These are phyloP conservation scores for Eriocheir sinensis DNA, from an alignment of 1,140 invertebrate genomes.

Conservation along the genomic window DNA sequence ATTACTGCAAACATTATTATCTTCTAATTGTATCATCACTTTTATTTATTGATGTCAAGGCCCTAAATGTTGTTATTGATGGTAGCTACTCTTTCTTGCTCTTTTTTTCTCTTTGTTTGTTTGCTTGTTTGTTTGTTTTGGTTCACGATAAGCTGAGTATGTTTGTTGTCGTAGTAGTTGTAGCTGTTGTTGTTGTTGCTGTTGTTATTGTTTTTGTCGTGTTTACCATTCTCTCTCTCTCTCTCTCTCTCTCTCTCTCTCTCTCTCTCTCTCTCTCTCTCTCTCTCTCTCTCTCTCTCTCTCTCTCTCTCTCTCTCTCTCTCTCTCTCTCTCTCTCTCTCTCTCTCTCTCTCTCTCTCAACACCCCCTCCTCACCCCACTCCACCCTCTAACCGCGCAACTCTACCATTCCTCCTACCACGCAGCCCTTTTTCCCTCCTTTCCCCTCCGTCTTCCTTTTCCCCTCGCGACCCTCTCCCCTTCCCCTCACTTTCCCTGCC, in stretches of 20 bases:
- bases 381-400: not conserved
- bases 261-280: not conserved
- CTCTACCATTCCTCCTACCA: not conserved
- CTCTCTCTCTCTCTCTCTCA: conserved; percentile 4
- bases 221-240: not conserved
- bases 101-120: too few relatives aligned
- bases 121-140: too few relatives aligned
- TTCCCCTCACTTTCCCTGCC: not conserved
- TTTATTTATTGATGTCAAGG: too few relatives aligned
- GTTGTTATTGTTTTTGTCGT: too few relatives aligned
- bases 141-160: too few relatives aligned
- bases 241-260: not conserved
- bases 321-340: not conserved
- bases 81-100: too few relatives aligned
- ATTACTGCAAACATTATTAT: not conserved
- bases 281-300: too few relatives aligned
- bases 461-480: not conserved
- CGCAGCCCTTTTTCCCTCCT: not conserved
- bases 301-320: not conserved
- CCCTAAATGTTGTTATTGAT: too few relatives aligned
- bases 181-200: too few relatives aligned
- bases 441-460: not conserved
- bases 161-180: too few relatives aligned
- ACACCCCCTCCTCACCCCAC: not conserved
- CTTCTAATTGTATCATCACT: too few relatives aligned